Evolutionary conservation across 1,140 invertebrate species (phyloP).

Genomic region (Saxidomus purpurata): DNA sequence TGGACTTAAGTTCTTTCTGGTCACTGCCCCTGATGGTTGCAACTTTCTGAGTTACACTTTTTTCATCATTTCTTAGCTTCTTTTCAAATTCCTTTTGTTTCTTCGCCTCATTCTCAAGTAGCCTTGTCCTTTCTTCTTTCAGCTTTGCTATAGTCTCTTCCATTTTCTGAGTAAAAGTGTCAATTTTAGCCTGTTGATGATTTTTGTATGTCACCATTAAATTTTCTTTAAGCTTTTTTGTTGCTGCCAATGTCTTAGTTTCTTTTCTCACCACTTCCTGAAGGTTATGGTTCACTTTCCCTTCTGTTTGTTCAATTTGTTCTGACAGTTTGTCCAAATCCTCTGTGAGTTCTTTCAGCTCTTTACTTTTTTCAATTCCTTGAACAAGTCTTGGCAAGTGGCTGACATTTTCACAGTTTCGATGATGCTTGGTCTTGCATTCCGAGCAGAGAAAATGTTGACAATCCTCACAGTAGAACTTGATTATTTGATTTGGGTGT

Average conservation of each 20-base stretch:
- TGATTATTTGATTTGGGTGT: background rate
- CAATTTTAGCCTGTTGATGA: background rate
- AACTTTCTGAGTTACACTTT: background rate
- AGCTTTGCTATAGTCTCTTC: background rate
- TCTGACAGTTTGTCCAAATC: background rate
- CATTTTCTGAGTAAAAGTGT: background rate
- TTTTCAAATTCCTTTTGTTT: background rate
- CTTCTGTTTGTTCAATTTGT: background rate
- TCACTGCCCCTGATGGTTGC: too few species aligned
- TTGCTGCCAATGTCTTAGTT: background rate
- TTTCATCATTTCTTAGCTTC: background rate
- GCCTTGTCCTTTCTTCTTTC: background rate
- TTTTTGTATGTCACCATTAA: background rate
- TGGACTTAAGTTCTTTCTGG: background rate
- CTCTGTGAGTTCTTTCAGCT: background rate
- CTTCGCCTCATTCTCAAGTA: background rate
- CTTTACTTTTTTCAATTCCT: background rate
- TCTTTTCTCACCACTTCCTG: background rate
- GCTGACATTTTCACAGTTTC: background rate
- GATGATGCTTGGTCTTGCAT: background rate
- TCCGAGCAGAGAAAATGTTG: background rate
- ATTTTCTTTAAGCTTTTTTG: background rate
- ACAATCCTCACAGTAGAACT: background rate
- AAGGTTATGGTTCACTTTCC: background rate
- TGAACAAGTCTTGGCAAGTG: background rate